Conservation (phyloP, 2,113 vertebrate species). For the Sakesphorus luctuosus region DNA sequence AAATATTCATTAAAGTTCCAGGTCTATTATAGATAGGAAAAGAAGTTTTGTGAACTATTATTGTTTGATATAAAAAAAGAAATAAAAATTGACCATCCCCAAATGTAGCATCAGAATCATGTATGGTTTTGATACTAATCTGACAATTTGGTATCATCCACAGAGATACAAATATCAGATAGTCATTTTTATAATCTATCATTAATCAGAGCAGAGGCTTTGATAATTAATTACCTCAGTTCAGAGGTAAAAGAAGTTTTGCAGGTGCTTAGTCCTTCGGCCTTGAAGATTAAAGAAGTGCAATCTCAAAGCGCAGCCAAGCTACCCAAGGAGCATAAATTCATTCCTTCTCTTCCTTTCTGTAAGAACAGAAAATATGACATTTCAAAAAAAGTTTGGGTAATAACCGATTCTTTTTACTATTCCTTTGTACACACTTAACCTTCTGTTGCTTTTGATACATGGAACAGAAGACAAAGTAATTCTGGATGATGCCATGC, state of each 20-base stretch:
- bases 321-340: background rate
- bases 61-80: background rate
- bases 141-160: background rate
- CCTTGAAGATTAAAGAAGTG: background rate
- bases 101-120: background rate
- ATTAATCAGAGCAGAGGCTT: background rate
- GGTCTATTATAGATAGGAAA: background rate
- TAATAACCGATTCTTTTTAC: background rate
- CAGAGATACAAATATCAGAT: background rate
- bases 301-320: background rate
- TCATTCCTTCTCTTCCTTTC: background rate
- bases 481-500: background rate
- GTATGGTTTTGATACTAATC: background rate
- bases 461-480: background rate
- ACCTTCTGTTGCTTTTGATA: background rate
- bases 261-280: background rate
- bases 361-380: background rate
- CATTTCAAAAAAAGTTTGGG: background rate
- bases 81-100: too few relatives aligned
- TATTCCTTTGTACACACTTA: background rate
- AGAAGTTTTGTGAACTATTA: background rate
- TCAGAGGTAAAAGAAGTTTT: background rate
- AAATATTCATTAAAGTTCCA: background rate
- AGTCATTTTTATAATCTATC: background rate
- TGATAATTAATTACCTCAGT: background rate